Base-by-base conservation (phyloP, 2,113 vertebrate genomes). In the Rhegmatorhina hoffmannsi region DNA sequence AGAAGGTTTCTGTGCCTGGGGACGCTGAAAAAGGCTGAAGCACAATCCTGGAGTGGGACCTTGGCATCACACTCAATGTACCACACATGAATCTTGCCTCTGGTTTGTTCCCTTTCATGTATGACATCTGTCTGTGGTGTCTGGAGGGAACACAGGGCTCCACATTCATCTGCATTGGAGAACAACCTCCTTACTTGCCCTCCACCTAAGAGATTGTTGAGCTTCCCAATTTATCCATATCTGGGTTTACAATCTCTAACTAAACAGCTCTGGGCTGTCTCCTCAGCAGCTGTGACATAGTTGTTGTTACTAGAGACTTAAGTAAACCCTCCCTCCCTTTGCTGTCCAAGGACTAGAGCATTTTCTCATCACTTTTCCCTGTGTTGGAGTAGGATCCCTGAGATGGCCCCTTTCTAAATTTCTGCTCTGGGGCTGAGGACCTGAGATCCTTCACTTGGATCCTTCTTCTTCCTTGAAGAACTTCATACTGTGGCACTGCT, bases 221-320 rank as follows among this genome's bases (percentile, higher is more conserved):
- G 62, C 60, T 92, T 74, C 82, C 72, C 63, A 19, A 55, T 84
- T 75, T 59, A 49, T 23, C 52, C 44, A 7, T 92, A 92, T 94
- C 94, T 94, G 38, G 64, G 31, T 31, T 92, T 59, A 17, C 49
- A 70, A 78, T 80, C 90, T 68, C 82, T 77, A 67, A 74, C 25
- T 78, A 95, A 92, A 89, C 33, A 87, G 60, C 49, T 84, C 23
- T 93, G 87, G 43, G 91, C 79, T 2, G 0, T 78, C 86, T 96
- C 81, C 78, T 76, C 1, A 0, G 17, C 94, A 95, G 88, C 92
- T 90, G 94, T 69, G 88, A 84, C 53, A 68, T 74, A 91, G 82
- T 95, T 84, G 70, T 79, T 89, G 18, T 94, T 94, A 93, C 50
- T 50, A 73, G 79, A 88, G 58, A 80, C 77, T 75, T 66, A 59